These are phyloP conservation scores for Chymomyza procnemis DNA, from an alignment of 2,888 invertebrate genomes.

Conservation along the genomic window DNA sequence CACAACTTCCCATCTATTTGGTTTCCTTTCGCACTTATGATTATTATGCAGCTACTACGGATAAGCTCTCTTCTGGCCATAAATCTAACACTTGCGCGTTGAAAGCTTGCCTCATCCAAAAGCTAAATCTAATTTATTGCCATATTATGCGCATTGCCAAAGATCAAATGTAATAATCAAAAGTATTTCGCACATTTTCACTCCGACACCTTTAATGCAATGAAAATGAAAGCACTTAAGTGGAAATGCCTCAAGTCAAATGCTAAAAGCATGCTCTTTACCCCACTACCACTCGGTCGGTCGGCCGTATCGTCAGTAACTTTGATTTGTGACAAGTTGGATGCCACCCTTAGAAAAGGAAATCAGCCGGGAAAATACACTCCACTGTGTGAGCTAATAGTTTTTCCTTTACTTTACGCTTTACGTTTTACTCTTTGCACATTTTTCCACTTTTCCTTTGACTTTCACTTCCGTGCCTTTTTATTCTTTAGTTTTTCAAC, in stretches of 20 bases:
- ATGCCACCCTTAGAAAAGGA: conserved; percentile 2
- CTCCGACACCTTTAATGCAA: conserved; percentile 59
- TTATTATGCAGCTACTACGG: not conserved
- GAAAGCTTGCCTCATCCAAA: not conserved
- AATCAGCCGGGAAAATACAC: conserved; percentile 7
- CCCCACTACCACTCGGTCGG: too few relatives aligned
- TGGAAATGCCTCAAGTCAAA: conserved; percentile 68
- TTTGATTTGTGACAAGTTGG: conserved; percentile 24
- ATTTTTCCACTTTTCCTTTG: conserved; percentile 48
- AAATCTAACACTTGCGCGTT: conserved; percentile 44
- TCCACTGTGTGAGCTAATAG: conserved; percentile 53
- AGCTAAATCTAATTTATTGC: conserved; percentile 66
- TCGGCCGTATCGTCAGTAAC: conserved; percentile 17
- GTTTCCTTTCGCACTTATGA: not conserved
- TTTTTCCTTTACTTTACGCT: conserved; percentile 41
- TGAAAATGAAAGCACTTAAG: conserved; percentile 63
- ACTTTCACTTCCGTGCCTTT: conserved; percentile 62
- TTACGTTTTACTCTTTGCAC: conserved; percentile 32
- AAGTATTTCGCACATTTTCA: conserved; percentile 52
- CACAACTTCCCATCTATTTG: not conserved
- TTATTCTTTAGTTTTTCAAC: conserved; percentile 53
- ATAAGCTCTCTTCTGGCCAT: conserved; percentile 30
- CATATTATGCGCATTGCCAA: conserved; percentile 57
- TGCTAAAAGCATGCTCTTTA: conserved; percentile 60
- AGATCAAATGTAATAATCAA: conserved; percentile 68